Conservation (phyloP, 2,113 vertebrate species). For the Oxygymnocypris stewartii region DNA sequence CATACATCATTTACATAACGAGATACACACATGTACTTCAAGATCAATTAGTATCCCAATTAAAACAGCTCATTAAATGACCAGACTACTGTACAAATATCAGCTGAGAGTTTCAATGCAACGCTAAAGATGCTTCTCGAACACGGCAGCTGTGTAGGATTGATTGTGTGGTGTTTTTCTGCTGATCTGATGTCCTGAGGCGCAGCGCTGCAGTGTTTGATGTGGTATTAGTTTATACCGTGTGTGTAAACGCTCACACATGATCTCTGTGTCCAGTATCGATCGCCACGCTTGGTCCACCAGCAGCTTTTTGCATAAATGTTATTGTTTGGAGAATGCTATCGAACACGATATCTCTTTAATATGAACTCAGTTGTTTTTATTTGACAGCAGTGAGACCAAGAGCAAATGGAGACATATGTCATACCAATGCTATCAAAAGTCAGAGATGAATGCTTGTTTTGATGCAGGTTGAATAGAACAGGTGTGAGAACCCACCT, state of each 20-base stretch:
- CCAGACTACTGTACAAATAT: neutral
- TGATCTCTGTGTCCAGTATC: constrained; percentile 19
- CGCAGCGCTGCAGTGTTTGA: constrained; percentile 31
- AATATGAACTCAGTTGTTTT: neutral
- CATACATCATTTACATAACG: neutral
- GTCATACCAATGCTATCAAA: neutral
- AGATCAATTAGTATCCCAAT: neutral
- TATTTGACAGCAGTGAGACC: neutral
- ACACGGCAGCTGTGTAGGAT: constrained; percentile 45
- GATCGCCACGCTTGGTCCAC: neutral
- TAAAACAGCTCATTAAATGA: constrained; percentile 1
- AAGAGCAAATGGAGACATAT: neutral
- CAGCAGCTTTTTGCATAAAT: neutral
- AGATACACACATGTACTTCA: neutral
- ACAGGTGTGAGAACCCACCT: neutral
- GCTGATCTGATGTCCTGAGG: constrained; percentile 49
- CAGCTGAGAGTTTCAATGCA: neutral
- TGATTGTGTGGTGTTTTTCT: constrained; percentile 53
- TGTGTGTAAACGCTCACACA: constrained; percentile 27
- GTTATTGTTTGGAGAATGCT: neutral
- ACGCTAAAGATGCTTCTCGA: neutral
- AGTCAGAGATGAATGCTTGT: neutral
- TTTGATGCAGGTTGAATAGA: neutral
- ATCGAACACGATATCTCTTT: neutral
- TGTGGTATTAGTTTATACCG: constrained; percentile 29